These are phyloP conservation scores for Drosophila pseudoananassae DNA, from an alignment of 1,140 invertebrate species.

Conservation along the genomic window DNA sequence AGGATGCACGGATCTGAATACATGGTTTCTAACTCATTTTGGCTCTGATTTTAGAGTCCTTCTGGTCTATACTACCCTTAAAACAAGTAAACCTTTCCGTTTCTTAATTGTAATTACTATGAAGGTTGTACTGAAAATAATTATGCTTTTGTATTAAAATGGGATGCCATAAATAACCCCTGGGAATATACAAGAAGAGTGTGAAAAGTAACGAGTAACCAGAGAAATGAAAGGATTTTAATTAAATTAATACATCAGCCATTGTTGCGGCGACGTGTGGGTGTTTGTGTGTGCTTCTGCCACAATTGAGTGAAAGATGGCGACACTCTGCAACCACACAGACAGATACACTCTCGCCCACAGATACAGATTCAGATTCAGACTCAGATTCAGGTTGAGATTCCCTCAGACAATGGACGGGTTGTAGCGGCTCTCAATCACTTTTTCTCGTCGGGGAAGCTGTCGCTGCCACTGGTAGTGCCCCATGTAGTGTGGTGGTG, in stretches of 20 bases:
- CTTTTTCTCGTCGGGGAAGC: conserved; percentile 18
- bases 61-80: not conserved
- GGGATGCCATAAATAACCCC: conserved; percentile 21
- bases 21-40: not conserved
- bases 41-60: not conserved
- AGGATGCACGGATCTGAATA: not conserved
- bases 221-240: conserved; percentile 76
- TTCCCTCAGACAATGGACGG: conserved; percentile 51
- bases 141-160: conserved; percentile 27
- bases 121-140: conserved; percentile 6
- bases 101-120: not conserved
- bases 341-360: conserved; percentile 17
- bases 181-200: conserved; percentile 25
- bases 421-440: conserved; percentile 65
- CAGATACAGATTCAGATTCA: conserved; percentile 4
- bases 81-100: not conserved
- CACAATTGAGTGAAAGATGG: conserved; percentile 80
- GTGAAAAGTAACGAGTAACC: conserved; percentile 17
- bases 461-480: conserved; percentile 49
- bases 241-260: conserved; percentile 78
- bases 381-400: conserved; percentile 5
- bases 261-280: conserved; percentile 45
- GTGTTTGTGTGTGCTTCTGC: conserved; percentile 50
- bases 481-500: conserved; percentile 35
- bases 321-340: conserved; percentile 61